Conservation (phyloP, 1,140 invertebrate genomes). For the Tenebrio molitor region DNA sequence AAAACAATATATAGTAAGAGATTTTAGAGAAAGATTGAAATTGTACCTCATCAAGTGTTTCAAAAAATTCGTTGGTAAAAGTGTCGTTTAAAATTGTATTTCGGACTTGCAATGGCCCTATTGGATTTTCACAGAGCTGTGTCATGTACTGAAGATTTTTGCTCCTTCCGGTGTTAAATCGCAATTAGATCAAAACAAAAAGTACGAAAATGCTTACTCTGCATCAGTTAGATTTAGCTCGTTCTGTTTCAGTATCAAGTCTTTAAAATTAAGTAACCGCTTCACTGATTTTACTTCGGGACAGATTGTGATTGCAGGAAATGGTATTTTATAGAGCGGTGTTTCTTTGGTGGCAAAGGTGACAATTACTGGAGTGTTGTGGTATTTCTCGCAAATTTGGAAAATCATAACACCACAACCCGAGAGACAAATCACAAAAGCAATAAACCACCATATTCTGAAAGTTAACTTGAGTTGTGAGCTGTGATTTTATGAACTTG, state of each 20-base stretch:
- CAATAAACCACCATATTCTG: conserved; percentile 51
- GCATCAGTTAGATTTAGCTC: no score
- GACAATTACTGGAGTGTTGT: conserved; percentile 70
- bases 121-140: conserved; percentile 2
- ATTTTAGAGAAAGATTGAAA: no score
- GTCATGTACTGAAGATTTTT: not conserved
- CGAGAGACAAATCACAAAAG: conserved; percentile 34
- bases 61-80: not conserved
- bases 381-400: conserved; percentile 58
- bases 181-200: no score
- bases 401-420: conserved; percentile 46
- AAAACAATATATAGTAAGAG: not conserved
- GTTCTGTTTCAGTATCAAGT: no score
- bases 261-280: not conserved
- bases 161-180: no score
- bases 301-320: conserved; percentile 70
- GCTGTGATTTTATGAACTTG: not conserved
- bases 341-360: conserved; percentile 70
- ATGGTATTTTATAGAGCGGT: conserved; percentile 70
- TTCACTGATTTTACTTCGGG: not conserved
- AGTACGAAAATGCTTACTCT: no score
- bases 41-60: not conserved
- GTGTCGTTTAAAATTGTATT: not conserved
- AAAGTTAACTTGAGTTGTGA: not conserved
- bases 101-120: not conserved